Percentiles rank a stretch among this genome's conserved stretches.
Conservation (phyloP, 2,113 vertebrate genomes). For the Reinhardtius hippoglossoides region DNA sequence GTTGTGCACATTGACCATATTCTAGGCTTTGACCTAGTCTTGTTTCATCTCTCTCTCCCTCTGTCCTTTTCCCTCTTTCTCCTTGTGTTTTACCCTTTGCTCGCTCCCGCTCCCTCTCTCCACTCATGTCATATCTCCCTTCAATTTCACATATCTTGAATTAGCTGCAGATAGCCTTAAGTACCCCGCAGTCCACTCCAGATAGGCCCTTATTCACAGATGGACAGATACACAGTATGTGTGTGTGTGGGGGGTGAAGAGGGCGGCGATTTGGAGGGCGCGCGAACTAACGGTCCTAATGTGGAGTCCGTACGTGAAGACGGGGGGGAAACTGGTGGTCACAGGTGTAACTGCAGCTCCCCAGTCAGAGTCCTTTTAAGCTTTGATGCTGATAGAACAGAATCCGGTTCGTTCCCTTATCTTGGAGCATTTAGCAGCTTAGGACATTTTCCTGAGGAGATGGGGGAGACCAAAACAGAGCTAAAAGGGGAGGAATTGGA, state of each 20-base stretch:
- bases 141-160: slow-evolving; percentile 84
- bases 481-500: too few relatives aligned
- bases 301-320: slow-evolving; percentile 31
- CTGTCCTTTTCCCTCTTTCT: slow-evolving; percentile 1
- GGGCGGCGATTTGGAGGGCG: slow-evolving; percentile 59
- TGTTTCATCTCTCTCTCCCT: slow-evolving; percentile 28
- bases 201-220: slow-evolving; percentile 73
- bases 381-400: too few relatives aligned
- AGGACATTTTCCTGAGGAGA: too few relatives aligned
- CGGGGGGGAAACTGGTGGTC: slow-evolving; percentile 5
- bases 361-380: too few relatives aligned
- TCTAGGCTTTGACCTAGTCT: not conserved
- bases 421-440: too few relatives aligned
- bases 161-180: slow-evolving; percentile 81
- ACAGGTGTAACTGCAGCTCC: not conserved
- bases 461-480: too few relatives aligned
- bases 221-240: slow-evolving; percentile 68
- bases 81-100: slow-evolving; percentile 7
- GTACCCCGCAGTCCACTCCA: slow-evolving; percentile 75
- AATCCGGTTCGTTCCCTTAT: not conserved
- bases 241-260: slow-evolving; percentile 42
- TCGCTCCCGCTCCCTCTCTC: slow-evolving; percentile 12
- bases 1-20: not conserved
- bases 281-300: slow-evolving; percentile 42
- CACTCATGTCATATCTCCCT: slow-evolving; percentile 76